phyloP scores from a whole-genome alignment of 2,888 invertebrate species.

The Subacronicta megacephala region DNA sequence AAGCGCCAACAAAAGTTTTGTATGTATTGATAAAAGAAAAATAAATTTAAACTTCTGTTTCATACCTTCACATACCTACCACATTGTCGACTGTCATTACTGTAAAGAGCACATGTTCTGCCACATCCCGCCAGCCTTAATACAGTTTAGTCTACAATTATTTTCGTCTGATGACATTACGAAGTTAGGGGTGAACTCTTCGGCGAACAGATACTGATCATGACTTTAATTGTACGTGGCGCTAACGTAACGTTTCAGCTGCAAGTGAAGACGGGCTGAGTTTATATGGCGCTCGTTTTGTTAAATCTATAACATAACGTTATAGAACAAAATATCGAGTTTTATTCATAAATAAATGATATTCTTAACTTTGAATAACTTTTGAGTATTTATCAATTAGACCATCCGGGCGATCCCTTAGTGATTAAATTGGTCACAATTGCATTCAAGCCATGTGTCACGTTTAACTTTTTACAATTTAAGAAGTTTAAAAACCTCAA shows the following conservation, averaged over 20 bases:
- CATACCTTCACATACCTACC: slow-evolving; percentile 9
- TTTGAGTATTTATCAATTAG: too few species aligned
- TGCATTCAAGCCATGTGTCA: not conserved
- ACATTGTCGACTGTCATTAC: slow-evolving; percentile 52
- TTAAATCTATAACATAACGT: too few species aligned
- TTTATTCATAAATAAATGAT: too few species aligned
- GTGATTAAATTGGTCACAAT: too few species aligned
- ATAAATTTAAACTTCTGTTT: slow-evolving; percentile 25
- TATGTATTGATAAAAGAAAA: not conserved
- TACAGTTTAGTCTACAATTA: slow-evolving; percentile 57
- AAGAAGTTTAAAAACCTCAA: not conserved
- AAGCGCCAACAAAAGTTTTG: too few species aligned
- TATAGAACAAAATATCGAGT: too few species aligned
- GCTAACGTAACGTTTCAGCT: slow-evolving; percentile 84
- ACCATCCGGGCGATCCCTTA: too few species aligned
- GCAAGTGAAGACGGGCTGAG: slow-evolving; percentile 65
- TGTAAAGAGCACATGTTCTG: slow-evolving; percentile 53
- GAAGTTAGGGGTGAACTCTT: slow-evolving; percentile 71
- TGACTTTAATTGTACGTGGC: slow-evolving; percentile 87
- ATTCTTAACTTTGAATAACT: too few species aligned
- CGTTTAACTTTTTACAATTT: slow-evolving; percentile 8
- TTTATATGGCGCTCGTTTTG: slow-evolving; percentile 65
- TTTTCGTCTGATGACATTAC: slow-evolving; percentile 59
- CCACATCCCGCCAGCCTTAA: slow-evolving; percentile 47
- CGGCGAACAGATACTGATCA: slow-evolving; percentile 87